A percentile compares a stretch with the other conserved stretches of the same genome.
Conservation (phyloP, 2,888 invertebrate genomes). For the Acleris holmiana region DNA sequence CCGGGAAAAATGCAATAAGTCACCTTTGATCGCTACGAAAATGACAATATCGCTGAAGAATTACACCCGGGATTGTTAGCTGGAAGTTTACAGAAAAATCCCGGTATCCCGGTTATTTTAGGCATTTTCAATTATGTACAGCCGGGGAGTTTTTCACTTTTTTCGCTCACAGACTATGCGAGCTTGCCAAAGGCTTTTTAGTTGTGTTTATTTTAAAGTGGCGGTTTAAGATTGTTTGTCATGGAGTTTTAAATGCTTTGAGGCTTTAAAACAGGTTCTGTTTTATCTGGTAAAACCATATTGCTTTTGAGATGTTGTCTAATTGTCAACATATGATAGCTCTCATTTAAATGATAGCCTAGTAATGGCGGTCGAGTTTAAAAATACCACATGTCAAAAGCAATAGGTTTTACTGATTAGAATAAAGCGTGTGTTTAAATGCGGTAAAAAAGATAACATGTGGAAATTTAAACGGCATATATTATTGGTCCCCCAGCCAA, state of each 20-base stretch:
- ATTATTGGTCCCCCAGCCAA: too few species aligned
- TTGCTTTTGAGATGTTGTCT: too few species aligned
- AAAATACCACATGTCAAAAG: too few species aligned
- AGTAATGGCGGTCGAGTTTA: too few species aligned
- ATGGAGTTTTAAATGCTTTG: slow-evolving; percentile 16
- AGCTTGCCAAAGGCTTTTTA: slow-evolving; percentile 35
- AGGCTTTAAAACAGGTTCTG: too few species aligned
- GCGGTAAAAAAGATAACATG: too few species aligned
- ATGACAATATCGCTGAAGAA: slow-evolving; percentile 59
- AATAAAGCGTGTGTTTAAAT: too few species aligned
- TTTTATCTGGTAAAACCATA: too few species aligned
- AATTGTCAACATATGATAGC: too few species aligned
- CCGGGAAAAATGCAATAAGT: slow-evolving; percentile 31
- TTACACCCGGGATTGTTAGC: slow-evolving; percentile 58
- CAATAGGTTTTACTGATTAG: too few species aligned
- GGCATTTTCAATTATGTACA: slow-evolving; percentile 77
- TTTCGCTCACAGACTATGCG: slow-evolving; percentile 45
- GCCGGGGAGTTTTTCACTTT: slow-evolving; percentile 45
- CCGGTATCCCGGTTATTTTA: slow-evolving; percentile 64
- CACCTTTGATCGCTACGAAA: slow-evolving; percentile 40
- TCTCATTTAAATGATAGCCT: too few species aligned
- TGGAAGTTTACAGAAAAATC: slow-evolving; percentile 59
- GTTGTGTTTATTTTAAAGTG: slow-evolving; percentile 27
- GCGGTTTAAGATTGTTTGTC: slow-evolving; percentile 24
- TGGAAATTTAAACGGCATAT: too few species aligned